Conservation (phyloP, 2,888 invertebrate species). For the Epiblema foenella region DNA sequence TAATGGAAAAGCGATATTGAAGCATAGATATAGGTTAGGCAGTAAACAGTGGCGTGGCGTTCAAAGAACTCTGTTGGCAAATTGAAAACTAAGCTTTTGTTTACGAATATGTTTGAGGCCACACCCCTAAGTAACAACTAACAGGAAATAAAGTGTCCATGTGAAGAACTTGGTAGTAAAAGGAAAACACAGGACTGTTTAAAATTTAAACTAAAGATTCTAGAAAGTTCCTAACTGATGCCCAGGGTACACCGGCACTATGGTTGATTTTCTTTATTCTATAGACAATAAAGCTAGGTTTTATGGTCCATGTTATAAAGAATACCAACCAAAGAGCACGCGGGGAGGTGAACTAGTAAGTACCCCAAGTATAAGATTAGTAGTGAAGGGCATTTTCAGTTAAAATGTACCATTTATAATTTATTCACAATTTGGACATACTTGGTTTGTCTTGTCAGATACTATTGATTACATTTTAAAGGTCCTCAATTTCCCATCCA, state of each 20-base stretch:
- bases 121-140: background rate
- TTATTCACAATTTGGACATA: too few relatives aligned
- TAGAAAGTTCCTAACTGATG: conserved; percentile 4
- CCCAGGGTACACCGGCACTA: conserved; percentile 9
- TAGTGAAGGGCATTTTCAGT: too few relatives aligned
- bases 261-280: background rate
- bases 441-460: too few relatives aligned
- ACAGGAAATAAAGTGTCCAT: background rate
- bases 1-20: background rate
- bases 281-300: background rate
- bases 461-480: too few relatives aligned
- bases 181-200: background rate
- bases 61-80: background rate
- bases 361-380: conserved; percentile 2
- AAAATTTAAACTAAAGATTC: background rate
- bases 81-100: too few relatives aligned
- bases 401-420: too few relatives aligned
- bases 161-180: background rate
- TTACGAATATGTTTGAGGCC: background rate
- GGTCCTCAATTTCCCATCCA: too few relatives aligned
- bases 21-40: background rate
- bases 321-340: conserved; percentile 4
- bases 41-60: background rate
- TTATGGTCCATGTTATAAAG: background rate
- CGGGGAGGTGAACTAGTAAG: conserved; percentile 14